Base-by-base conservation (phyloP, 2,797 vertebrate genomes). In the Sebastes elongatus region DNA sequence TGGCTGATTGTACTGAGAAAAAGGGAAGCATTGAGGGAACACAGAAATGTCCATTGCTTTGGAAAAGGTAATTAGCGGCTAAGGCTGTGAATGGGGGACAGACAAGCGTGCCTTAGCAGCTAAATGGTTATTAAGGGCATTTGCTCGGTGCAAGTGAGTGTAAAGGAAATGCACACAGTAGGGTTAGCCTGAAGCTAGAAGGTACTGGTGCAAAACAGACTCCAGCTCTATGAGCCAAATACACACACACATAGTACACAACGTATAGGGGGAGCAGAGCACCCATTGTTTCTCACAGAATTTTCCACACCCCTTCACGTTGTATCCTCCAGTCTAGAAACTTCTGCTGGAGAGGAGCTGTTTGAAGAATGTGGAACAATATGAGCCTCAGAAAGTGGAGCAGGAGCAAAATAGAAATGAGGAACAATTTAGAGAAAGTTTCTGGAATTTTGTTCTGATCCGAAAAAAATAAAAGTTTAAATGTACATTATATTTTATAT, bases 51-150 rank as follows among this genome's bases (percentile, higher is more conserved):
- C 90, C 93, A 86, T 92, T 89, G 92, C 91, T 89, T 93, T 87
- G 72, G 92, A 91, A 91, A 91, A 93, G 90, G 93, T 94, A 94
- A 95, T 95, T 95, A 94, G 93, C 84, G 73, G 85, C 88, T 87
- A 86, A 84, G 86, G 88, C 86, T 92, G 89, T 93, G 94, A 95
- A 93, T 93, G 84, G 88, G 78, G 85, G 87, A 92, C 87, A 89
- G 91, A 90, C 92, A 85, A 88, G 90, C 93, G 88, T 94, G 95
- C 93, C 88, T 89, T 86, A 86, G 94, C 94, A 93, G 91, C 92
- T 95, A 95, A 95, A 96, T 95, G 93, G 92, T 94, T 95, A 93
- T 94, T 95, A 95, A 95, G 90, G 88, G 84, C 92, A 91, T 94
- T 94, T 90, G 82, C 92, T 92, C 89, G 74, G 86, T 87, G 86